These are phyloP conservation scores for Penaeus vannamei DNA, from an alignment of 1,140 invertebrate genomes.

Conservation along the genomic window DNA sequence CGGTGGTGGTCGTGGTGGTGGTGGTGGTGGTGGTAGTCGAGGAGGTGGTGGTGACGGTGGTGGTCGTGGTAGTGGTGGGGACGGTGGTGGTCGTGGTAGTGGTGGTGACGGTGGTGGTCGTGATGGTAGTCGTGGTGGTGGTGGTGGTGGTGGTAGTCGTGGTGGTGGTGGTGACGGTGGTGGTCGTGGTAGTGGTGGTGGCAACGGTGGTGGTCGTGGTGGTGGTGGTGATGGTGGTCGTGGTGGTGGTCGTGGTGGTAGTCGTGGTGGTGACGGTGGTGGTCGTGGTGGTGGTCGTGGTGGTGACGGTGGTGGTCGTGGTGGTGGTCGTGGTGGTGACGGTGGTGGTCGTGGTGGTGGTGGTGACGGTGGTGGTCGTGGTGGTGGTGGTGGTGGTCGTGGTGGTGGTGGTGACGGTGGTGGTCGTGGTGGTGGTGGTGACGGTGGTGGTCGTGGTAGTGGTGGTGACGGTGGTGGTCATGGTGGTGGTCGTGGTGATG, in stretches of 20 bases:
- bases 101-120: conserved; percentile 8
- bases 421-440: background rate
- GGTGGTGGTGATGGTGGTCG: background rate
- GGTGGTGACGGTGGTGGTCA: conserved; percentile 10
- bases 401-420: background rate
- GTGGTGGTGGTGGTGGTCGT: conserved; percentile 4
- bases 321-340: background rate
- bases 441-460: background rate
- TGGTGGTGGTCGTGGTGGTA: background rate
- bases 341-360: background rate
- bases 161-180: background rate
- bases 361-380: background rate
- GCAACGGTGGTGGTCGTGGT: background rate
- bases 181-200: background rate
- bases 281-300: background rate
- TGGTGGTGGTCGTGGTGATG: background rate
- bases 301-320: background rate
- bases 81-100: background rate
- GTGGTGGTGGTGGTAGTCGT: background rate
- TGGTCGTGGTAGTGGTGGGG: background rate
- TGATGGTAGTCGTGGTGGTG: background rate
- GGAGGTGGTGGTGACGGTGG: background rate
- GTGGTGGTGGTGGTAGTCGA: background rate
- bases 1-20: background rate
- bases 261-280: background rate